Percentiles rank a stretch among this genome's conserved stretches.
phyloP scores from a whole-genome alignment of 2,888 invertebrate species.

The Strigamia maritima region DNA sequence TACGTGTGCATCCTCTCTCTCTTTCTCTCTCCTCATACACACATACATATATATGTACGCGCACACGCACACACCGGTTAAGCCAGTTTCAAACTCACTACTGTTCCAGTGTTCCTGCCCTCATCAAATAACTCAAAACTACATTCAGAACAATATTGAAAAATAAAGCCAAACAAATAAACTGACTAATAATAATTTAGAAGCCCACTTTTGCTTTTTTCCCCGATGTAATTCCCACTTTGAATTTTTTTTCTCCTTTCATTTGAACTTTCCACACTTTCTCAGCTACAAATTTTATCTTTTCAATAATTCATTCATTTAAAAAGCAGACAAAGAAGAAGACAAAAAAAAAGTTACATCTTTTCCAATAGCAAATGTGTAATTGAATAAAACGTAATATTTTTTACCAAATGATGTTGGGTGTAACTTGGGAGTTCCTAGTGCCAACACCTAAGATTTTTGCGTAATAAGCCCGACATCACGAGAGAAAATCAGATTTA shows the following conservation, averaged over 20 bases:
- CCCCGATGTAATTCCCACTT: neutral
- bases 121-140: constrained; percentile 1
- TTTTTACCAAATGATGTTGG: constrained; percentile 5
- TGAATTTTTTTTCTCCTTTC: no score
- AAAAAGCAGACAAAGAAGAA: neutral
- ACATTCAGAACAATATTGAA: neutral
- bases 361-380: neutral
- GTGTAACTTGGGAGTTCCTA: constrained; percentile 16
- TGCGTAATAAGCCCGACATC: constrained; percentile 23
- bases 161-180: no score
- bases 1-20: constrained; percentile 23
- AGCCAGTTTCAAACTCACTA: neutral
- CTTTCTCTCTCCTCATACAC: neutral
- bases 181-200: no score
- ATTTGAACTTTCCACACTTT: neutral
- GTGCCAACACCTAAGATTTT: neutral
- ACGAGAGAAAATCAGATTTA: constrained; percentile 17
- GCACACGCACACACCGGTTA: constrained; percentile 2
- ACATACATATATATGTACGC: neutral
- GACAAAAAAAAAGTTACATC: neutral
- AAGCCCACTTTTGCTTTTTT: neutral
- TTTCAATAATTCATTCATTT: constrained; percentile 11
- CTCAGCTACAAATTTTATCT: neutral
- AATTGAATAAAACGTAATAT: constrained; percentile 12
- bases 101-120: neutral